Evolutionary conservation across 2,113 vertebrate species (phyloP).

Genomic region (Typhlomys cinereus): DNA sequence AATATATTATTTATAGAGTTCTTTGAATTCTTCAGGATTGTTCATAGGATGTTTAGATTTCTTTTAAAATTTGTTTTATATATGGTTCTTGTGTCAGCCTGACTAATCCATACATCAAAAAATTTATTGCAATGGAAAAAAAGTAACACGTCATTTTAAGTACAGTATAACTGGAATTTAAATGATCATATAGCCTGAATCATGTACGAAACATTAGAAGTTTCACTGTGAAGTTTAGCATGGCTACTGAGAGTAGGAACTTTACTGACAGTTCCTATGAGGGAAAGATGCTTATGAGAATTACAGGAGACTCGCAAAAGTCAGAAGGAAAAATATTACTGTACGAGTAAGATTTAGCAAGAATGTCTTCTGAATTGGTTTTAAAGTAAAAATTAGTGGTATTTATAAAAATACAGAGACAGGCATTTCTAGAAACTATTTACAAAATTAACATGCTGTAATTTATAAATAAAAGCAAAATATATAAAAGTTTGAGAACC

Average conservation of each 20-base stretch:
- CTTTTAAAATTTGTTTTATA: slow-evolving; percentile 21
- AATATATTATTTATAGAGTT: slow-evolving; percentile 53
- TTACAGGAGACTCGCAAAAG: neutral
- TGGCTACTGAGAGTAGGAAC: neutral
- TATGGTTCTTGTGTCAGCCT: neutral
- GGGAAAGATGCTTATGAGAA: neutral
- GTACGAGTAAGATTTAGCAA: neutral
- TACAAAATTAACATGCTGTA: slow-evolving; percentile 9
- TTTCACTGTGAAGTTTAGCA: neutral
- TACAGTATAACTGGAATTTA: neutral
- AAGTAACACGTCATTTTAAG: slow-evolving; percentile 42
- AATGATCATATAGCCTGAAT: neutral
- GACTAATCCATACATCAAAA: slow-evolving; percentile 11
- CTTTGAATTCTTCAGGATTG: neutral
- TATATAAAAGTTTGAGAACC: slow-evolving; percentile 9
- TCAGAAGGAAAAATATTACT: neutral
- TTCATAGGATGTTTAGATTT: slow-evolving; percentile 38
- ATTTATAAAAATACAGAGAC: slow-evolving; percentile 10
- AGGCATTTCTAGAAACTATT: neutral
- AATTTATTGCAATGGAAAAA: slow-evolving; percentile 20
- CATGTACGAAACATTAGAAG: neutral
- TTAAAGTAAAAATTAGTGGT: neutral
- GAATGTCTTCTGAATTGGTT: neutral
- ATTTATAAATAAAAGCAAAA: neutral
- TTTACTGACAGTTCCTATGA: neutral